phyloP scores from a whole-genome alignment of 2,113 vertebrate genomes.

The Muntiacus reevesi region DNA sequence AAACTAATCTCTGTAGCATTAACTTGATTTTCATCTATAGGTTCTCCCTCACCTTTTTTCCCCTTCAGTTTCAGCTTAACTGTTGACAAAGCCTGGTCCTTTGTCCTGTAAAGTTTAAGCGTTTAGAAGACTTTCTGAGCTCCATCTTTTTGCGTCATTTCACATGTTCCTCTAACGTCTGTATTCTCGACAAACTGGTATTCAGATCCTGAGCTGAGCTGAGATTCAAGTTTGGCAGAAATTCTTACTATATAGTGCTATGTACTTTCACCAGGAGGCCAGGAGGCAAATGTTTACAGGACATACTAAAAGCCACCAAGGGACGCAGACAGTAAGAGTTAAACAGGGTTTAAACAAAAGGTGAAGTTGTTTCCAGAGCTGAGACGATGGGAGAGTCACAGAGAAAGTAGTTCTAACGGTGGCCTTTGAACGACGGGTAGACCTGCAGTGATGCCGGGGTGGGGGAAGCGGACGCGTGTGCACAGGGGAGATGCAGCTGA shows the following conservation, averaged over 20 bases:
- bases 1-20: not conserved
- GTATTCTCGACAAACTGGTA: not conserved
- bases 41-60: not conserved
- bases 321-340: not conserved
- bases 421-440: not conserved
- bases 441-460: not conserved
- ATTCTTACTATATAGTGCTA: not conserved
- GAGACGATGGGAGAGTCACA: not conserved
- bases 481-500: not conserved
- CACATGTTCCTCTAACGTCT: not conserved
- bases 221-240: not conserved
- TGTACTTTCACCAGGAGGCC: not conserved
- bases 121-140: not conserved
- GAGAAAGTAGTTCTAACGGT: not conserved
- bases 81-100: not conserved
- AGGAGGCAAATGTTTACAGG: not conserved
- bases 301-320: not conserved
- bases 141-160: not conserved
- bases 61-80: not conserved
- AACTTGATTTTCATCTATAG: not conserved
- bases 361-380: not conserved
- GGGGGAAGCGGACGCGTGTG: not conserved
- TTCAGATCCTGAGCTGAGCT: not conserved
- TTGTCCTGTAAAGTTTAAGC: not conserved
- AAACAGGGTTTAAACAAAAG: not conserved